Base-by-base conservation (phyloP, 2,888 invertebrate genomes). In the Fragum sueziense region DNA sequence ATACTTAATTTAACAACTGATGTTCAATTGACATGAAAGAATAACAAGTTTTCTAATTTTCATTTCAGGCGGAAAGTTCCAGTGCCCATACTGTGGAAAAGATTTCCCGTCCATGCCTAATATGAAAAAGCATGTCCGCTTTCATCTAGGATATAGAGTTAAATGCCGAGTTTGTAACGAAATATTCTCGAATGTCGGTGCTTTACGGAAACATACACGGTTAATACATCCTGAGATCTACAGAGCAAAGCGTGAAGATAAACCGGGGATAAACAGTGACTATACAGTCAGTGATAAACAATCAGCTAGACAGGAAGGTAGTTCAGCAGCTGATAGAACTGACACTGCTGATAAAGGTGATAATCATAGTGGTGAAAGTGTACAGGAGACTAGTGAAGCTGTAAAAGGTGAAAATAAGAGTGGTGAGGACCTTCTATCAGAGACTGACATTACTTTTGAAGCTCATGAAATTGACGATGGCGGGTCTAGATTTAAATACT, bases 41-140 rank as follows among this genome's bases (percentile, higher is more conserved):
- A n/a, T n/a, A n/a, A n/a, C n/a, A n/a, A n/a, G n/a, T n/a, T 47
- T 47, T n/a, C 4, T 2, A 20, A 47, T 27, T 61, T 61, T 14
- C 3, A 41, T 65, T 65, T 61, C 81, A 81, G 81, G 78, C 11
- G 72, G 76, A 51, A 74, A 79, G 31, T 84, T 69, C 52, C 79
- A 76, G 69, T 84, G 84, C 65, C 75, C 75, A 25, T 84, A 82
- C 73, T 94, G 93, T 85, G 88, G 88, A 20, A 93, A 93, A 83
- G 87, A 85, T 17, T 93, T 93, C 76, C 91, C 91, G 22, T 92
- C 91, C 2, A 85, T 88, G 37, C 91, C 92, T 7, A 93, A 92
- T 73, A 89, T 92, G 86, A 91, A 90, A 75, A 89, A 92, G 57
- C 93, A 93, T 84, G 92, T 89, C 52, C 84, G 88, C 22, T 89